Evolutionary conservation across 2,888 invertebrate genomes (phyloP), one percentile per base, ranked within the genome.

Genomic region (Ptilodon capucinus): DNA sequence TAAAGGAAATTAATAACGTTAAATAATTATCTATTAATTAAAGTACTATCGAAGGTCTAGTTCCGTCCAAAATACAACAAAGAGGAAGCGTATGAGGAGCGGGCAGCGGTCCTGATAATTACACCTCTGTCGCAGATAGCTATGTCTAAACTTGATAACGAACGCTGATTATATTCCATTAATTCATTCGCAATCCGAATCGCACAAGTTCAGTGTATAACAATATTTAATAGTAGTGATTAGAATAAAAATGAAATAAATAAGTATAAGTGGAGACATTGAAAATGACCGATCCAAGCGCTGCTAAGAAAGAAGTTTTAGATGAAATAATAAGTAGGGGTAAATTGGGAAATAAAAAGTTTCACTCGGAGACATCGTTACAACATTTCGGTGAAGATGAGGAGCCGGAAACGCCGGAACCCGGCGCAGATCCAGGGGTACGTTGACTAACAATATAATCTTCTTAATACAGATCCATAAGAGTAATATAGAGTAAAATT

Each of bases 351-450:
- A 79, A 81, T 42, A 88, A 89, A 58, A 86, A 84, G 46, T 89
- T 81, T 55, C 88, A 90, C 58, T 91, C 91, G 2, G 91, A 91
- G 52, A 79, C 86, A 1, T 87, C 88, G 2, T 64, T 90, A 13
- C 87, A 89, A 44, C 74, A 86, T 41, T 82, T 70, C 46, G 81
- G 69, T 23, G 84, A 81, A 47, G 76, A 81, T 42, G 81, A 79
- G 38, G 77, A 76, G n/a, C 52, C 53, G 8, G 57, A 63, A 41
- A 45, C 46, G 30, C 50, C 63, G 11, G 68, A 74, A 4, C 35
- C 40, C 9, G 46, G 44, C 4, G 67, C 64, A 25, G 89, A 87
- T 54, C 88, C 89, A 1, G 88, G 84, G 61, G 90, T 90, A 58
- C 56, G 87, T 77, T 47, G 35, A 17, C 4, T 2, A 17, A 1